Evolutionary conservation across 2,113 vertebrate species (phyloP).

Genomic region (Pyrgilauda ruficollis): DNA sequence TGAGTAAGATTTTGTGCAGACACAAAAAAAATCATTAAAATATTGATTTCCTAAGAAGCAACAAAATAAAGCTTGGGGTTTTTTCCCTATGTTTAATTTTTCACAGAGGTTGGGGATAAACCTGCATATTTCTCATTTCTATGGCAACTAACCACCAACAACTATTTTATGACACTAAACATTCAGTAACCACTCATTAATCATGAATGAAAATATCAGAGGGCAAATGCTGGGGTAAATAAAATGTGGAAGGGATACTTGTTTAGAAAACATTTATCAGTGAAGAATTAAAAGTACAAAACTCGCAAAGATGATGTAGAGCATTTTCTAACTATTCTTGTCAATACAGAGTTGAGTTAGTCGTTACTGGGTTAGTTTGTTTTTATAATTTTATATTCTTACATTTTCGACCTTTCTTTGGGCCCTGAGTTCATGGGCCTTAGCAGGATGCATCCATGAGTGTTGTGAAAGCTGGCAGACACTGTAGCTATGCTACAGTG

Average conservation of each 20-base stretch:
- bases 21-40: neutral
- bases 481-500: accelerated
- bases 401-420: neutral
- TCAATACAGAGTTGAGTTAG: neutral
- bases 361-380: neutral
- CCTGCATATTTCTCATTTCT: neutral
- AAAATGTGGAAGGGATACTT: neutral
- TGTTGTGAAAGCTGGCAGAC: neutral
- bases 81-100: neutral
- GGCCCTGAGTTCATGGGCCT: too few species aligned
- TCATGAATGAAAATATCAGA: neutral
- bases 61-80: neutral
- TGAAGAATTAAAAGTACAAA: neutral
- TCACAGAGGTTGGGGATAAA: neutral
- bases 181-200: neutral
- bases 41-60: neutral
- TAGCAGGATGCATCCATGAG: neutral
- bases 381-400: neutral
- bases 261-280: neutral
- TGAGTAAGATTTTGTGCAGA: neutral
- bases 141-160: neutral
- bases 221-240: neutral
- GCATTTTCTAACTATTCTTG: neutral
- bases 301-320: neutral
- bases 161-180: neutral